Evolutionary conservation across 1,140 invertebrate genomes (phyloP).

Genomic region (Drosophila serrata): DNA sequence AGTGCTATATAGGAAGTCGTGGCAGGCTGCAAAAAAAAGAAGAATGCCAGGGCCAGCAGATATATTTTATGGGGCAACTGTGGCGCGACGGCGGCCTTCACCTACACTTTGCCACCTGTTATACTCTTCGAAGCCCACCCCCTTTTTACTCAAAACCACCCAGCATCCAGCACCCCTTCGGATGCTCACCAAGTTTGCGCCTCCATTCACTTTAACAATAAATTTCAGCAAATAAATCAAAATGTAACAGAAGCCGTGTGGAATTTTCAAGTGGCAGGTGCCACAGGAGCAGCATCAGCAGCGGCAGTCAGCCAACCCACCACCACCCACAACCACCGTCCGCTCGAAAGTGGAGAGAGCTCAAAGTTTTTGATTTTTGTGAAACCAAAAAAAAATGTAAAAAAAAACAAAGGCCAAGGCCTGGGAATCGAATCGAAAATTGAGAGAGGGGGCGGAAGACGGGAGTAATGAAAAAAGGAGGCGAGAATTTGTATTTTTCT

Average conservation of each 20-base stretch:
- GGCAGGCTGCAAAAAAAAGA: not conserved
- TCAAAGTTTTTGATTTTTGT: slow-evolving; percentile 77
- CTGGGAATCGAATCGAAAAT: slow-evolving; percentile 24
- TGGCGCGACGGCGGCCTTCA: slow-evolving; percentile 37
- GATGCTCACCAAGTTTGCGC: slow-evolving; percentile 55
- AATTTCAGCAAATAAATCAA: slow-evolving; percentile 83
- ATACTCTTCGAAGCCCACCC: not conserved
- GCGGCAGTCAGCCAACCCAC: not conserved
- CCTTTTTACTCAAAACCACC: not conserved
- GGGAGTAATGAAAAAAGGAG: slow-evolving; percentile 4
- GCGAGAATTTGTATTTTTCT: slow-evolving; percentile 17
- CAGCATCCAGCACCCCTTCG: not conserved
- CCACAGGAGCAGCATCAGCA: slow-evolving; percentile 13
- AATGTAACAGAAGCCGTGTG: slow-evolving; percentile 79
- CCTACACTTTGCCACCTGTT: slow-evolving; percentile 41
- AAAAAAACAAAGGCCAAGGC: slow-evolving; percentile 53
- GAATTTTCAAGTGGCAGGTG: slow-evolving; percentile 79
- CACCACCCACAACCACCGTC: slow-evolving; percentile 1
- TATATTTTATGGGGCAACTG: slow-evolving; percentile 43
- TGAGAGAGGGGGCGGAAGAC: not conserved
- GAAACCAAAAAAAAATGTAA: slow-evolving; percentile 28
- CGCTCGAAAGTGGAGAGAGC: slow-evolving; percentile 18
- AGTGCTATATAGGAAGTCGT: slow-evolving; percentile 15
- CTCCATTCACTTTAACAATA: slow-evolving; percentile 73
- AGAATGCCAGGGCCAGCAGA: slow-evolving; percentile 21